Evolutionary conservation across 2,888 invertebrate species (phyloP).

Genomic region (Andrena flavipes): DNA sequence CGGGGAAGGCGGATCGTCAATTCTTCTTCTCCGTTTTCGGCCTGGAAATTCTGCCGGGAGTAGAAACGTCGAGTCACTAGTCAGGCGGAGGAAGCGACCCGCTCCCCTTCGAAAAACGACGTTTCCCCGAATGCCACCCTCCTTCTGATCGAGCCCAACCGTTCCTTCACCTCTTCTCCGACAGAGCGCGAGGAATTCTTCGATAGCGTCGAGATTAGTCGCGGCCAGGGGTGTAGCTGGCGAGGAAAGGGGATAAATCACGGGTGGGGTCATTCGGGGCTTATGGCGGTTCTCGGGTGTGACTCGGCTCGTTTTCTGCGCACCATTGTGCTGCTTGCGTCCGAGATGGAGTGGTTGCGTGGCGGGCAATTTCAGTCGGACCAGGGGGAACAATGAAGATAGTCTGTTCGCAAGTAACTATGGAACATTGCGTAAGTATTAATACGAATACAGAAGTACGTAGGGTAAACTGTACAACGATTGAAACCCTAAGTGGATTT

Average conservation of each 20-base stretch:
- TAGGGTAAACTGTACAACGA: no score
- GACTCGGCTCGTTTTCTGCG: conserved; percentile 6
- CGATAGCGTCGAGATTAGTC: conserved; percentile 30
- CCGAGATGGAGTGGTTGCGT: neutral
- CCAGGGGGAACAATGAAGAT: neutral
- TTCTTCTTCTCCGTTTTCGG: neutral
- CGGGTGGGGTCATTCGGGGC: neutral
- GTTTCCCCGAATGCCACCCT: neutral
- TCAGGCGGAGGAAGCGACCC: neutral
- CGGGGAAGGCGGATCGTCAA: conserved; percentile 19
- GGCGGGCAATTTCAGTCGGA: neutral
- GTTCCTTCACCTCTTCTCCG: neutral
- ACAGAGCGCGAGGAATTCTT: conserved; percentile 10
- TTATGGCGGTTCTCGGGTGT: neutral
- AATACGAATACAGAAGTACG: no score
- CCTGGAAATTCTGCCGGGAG: neutral
- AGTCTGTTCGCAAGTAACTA: neutral
- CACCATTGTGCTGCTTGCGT: neutral
- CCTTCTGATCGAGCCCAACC: conserved; percentile 9
- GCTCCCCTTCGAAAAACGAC: neutral
- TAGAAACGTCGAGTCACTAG: conserved; percentile 20
- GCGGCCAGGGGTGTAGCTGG: neutral
- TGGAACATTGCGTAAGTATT: no score
- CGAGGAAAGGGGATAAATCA: conserved; percentile 38
- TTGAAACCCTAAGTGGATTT: no score